A percentile compares a stretch with the other conserved stretches of the same genome.
Conservation (phyloP, 1,140 invertebrate genomes). For the Aphelenchoides besseyi region DNA sequence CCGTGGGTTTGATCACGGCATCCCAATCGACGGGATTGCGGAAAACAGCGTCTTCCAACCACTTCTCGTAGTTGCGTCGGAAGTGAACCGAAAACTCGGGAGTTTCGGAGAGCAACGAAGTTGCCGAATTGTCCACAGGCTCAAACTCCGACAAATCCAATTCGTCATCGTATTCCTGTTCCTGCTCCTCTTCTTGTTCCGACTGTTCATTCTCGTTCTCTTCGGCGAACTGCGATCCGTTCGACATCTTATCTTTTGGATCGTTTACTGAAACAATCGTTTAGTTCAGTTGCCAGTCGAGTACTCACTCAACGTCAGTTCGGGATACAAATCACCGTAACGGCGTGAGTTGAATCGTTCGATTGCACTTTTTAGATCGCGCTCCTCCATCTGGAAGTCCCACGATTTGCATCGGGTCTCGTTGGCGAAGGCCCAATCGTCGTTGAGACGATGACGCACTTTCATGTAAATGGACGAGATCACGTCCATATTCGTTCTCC, state of each 20-base stretch:
- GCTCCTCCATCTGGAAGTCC: constrained; percentile 97
- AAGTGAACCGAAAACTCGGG: constrained; percentile 86
- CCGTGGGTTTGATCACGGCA: constrained; percentile 6
- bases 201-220: not conserved
- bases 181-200: not conserved
- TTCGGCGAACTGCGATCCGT: not conserved
- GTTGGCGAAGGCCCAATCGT: constrained; percentile 99
- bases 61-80: constrained; percentile 81
- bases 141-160: constrained; percentile 12
- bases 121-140: constrained; percentile 64
- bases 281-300: not conserved
- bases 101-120: constrained; percentile 72
- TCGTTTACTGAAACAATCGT: not conserved
- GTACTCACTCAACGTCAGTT: constrained; percentile 18
- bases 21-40: constrained; percentile 73
- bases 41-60: constrained; percentile 94
- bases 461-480: constrained; percentile 98
- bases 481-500: constrained; percentile 98
- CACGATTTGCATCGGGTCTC: constrained; percentile 93
- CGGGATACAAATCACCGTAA: constrained; percentile 68
- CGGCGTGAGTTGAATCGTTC: constrained; percentile 90
- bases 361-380: constrained; percentile 82
- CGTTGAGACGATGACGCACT: constrained; percentile 81
- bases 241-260: not conserved
- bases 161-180: not conserved